A percentile compares a stretch with the other conserved stretches of the same genome.
Evolutionary conservation across 1,140 invertebrate genomes (phyloP).

Genomic region (Lordiphosa stackelbergi): DNA sequence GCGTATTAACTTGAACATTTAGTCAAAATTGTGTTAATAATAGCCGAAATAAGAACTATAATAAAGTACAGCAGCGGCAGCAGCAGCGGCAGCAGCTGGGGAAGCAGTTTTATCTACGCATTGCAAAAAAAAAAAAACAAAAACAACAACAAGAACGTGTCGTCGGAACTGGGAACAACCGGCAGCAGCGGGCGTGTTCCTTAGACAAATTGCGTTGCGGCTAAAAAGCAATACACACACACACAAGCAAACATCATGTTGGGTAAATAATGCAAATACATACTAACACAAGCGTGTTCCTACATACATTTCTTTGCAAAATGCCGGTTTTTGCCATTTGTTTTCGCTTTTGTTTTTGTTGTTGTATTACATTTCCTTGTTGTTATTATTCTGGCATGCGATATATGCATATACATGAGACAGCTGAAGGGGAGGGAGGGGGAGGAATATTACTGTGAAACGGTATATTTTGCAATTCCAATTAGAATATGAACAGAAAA

Average conservation of each 20-base stretch:
- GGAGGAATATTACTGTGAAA: slow-evolving; percentile 11
- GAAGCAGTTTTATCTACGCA: slow-evolving; percentile 49
- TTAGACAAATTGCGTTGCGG: slow-evolving; percentile 74
- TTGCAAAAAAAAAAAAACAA: slow-evolving; percentile 33
- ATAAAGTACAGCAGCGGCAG: slow-evolving; percentile 30
- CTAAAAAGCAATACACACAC: slow-evolving; percentile 44
- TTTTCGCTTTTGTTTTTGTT: no score
- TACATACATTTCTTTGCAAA: no score
- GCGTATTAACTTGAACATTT: slow-evolving; percentile 47
- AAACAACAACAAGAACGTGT: slow-evolving; percentile 38
- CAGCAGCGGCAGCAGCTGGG: slow-evolving; percentile 11
- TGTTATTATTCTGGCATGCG: no score
- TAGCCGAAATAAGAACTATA: slow-evolving; percentile 28
- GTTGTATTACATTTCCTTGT: no score
- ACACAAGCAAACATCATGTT: background rate
- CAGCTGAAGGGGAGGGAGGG: background rate
- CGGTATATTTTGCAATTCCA: no score
- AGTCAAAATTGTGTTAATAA: slow-evolving; percentile 51
- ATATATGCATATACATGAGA: no score
- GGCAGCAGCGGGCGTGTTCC: slow-evolving; percentile 57
- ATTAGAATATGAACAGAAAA: slow-evolving; percentile 14
- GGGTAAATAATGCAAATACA: no score
- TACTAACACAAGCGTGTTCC: no score
- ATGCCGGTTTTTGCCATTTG: no score
- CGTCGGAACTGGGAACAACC: slow-evolving; percentile 43